Percentiles rank a stretch among this genome's conserved stretches.
phyloP scores from a whole-genome alignment of 2,113 vertebrate genomes.

The Thomomys bottae region DNA sequence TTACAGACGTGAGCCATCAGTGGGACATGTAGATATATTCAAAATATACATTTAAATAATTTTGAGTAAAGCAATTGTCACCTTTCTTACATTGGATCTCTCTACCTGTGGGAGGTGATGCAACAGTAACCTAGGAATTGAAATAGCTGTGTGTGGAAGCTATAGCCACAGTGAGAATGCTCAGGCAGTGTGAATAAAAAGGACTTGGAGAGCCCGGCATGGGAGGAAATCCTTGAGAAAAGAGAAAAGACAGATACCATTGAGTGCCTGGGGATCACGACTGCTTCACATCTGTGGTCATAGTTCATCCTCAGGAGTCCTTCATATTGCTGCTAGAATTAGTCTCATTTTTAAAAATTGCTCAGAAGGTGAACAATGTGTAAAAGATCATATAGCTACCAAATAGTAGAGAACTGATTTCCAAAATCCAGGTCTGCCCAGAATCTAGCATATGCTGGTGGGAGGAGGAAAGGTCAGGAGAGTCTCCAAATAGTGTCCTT shows the following conservation, averaged over 20 bases:
- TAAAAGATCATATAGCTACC: not conserved
- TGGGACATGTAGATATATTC: not conserved
- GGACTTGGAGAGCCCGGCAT: not conserved
- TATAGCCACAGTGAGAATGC: not conserved
- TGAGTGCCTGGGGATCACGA: not conserved
- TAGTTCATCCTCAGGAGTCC: not conserved
- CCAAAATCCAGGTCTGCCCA: not conserved
- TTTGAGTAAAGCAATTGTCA: not conserved
- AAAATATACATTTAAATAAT: not conserved
- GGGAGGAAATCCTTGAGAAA: not conserved
- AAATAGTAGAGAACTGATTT: not conserved
- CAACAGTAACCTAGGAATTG: not conserved
- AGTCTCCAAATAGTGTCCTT: not conserved
- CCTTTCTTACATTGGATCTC: not conserved
- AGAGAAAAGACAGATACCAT: fast-evolving
- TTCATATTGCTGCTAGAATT: not conserved
- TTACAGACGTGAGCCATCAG: too few relatives aligned
- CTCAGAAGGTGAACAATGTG: not conserved
- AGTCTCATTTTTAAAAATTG: not conserved
- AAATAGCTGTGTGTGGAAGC: not conserved
- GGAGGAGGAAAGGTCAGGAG: not conserved
- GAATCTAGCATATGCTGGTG: not conserved
- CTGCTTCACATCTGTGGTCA: fast-evolving
- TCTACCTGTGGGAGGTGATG: not conserved
- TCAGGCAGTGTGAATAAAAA: not conserved